Evolutionary conservation across 2,113 vertebrate genomes (phyloP), one percentile per base, ranked within the genome.

Genomic region (Amphiprion ocellaris): DNA sequence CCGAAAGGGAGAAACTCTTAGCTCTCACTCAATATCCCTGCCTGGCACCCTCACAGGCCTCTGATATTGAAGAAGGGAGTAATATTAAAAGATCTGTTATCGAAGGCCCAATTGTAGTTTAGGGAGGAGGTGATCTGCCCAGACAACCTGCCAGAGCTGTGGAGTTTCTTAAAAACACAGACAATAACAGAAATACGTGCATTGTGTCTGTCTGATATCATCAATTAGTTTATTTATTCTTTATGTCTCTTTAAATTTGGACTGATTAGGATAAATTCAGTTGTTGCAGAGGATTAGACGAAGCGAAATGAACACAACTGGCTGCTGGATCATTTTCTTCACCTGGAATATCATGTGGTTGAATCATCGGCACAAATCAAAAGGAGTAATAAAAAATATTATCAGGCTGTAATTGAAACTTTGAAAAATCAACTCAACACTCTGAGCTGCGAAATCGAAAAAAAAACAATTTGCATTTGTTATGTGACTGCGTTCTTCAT

Each of bases 81-180:
- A 56, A 89, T 90, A 92, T 90, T 90, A 90, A 92, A 90, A 88
- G 89, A 91, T 92, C 81, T 79, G 73, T 84, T 90, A 90, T 92
- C 87, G 66, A 61, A 49, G 19, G 46, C 37, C 33, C 63, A 73
- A 47, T 60, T 81, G 66, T 74, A 50, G 50, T 69, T 87, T 1
- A 7, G 41, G 9, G 23, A 16, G 60, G 52, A 65, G 68, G 54
- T 39, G 82, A 64, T 58, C 68, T 0, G 0, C 37, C 54, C 61
- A 86, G 65, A 66, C 41, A 81, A 76, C 33, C 71, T 47, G 21
- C n/a, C n/a, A 21, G 59, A 70, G 69, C 65, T 50, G 62, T 2
- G 8, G 30, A 61, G 7, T 52, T 44, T 47, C 59, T 55, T 72
- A 14, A 69, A 75, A 70, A 10, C 44, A 66, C 33, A 46, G 52